A percentile compares a stretch with the other conserved stretches of the same genome.
phyloP scores from a whole-genome alignment of 2,888 invertebrate genomes.

The Tupiocoris notatus region DNA sequence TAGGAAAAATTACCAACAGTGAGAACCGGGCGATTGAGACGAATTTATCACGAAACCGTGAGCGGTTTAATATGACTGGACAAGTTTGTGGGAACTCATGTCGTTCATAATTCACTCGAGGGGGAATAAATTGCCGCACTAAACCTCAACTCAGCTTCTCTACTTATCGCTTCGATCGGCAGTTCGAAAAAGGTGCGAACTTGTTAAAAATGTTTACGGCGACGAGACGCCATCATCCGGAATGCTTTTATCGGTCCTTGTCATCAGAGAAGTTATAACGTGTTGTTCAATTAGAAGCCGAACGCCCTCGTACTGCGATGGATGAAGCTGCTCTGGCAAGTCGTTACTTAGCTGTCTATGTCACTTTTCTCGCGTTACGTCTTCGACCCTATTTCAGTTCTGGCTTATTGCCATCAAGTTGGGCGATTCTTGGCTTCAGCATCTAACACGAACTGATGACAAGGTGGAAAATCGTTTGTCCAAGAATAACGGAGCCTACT shows the following conservation, averaged over 20 bases:
- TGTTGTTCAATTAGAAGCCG: background rate
- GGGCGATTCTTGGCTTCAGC: too few species aligned
- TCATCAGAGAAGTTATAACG: background rate
- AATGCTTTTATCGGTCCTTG: constrained; percentile 26
- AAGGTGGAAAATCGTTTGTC: too few species aligned
- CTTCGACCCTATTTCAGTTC: too few species aligned
- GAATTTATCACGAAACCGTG: background rate
- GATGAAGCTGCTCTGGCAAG: too few species aligned
- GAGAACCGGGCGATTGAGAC: background rate
- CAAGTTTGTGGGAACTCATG: background rate
- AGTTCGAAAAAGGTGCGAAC: constrained; percentile 8
- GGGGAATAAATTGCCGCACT: background rate
- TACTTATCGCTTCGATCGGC: background rate
- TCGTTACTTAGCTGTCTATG: too few species aligned
- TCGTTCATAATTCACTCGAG: background rate
- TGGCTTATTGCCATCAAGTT: too few species aligned
- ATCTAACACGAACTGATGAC: too few species aligned
- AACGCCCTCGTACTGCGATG: too few species aligned
- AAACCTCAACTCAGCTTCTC: background rate
- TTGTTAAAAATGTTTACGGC: constrained; percentile 21
- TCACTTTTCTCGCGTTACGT: too few species aligned
- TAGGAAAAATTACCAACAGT: background rate
- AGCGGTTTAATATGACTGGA: background rate
- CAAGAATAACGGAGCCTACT: too few species aligned
- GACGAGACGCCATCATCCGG: background rate